Evolutionary conservation across 2,113 vertebrate genomes (phyloP).

Genomic region (Aplodontia rufa): DNA sequence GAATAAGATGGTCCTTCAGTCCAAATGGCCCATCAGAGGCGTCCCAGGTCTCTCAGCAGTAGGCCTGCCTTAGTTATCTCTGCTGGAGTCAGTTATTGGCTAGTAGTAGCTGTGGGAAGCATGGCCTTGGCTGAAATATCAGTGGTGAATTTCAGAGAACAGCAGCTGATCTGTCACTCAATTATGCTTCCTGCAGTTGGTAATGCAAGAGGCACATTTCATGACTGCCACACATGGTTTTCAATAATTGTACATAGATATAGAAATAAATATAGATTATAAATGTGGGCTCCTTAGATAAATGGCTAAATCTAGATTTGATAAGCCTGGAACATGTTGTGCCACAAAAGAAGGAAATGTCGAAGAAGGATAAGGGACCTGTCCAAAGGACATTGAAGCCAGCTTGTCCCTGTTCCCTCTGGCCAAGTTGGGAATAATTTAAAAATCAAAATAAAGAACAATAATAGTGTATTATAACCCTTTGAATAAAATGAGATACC

Average conservation of each 20-base stretch:
- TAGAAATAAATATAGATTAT: conserved; percentile 42
- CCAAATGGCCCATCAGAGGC: not conserved
- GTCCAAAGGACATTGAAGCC: not conserved
- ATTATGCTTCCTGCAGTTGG: conserved; percentile 27
- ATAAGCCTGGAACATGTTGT: not conserved
- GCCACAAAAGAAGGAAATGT: not conserved
- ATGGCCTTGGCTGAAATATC: not conserved
- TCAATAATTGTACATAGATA: not conserved
- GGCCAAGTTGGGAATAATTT: not conserved
- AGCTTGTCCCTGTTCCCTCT: not conserved
- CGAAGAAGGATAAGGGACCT: not conserved
- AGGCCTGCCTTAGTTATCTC: not conserved
- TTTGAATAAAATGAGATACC: not conserved
- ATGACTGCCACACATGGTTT: conserved; percentile 47
- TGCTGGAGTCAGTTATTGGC: not conserved
- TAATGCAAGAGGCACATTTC: conserved; percentile 32
- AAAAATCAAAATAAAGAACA: conserved; percentile 1
- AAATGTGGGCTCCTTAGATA: not conserved
- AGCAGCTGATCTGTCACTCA: conserved; percentile 50
- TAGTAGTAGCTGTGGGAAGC: conserved; percentile 40
- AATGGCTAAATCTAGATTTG: conserved; percentile 24
- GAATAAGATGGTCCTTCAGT: not conserved
- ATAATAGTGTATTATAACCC: not conserved
- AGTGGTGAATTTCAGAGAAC: conserved; percentile 34
- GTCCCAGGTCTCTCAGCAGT: not conserved